Evolutionary conservation across 2,113 vertebrate species (phyloP).

Genomic region (Butorides virescens): DNA sequence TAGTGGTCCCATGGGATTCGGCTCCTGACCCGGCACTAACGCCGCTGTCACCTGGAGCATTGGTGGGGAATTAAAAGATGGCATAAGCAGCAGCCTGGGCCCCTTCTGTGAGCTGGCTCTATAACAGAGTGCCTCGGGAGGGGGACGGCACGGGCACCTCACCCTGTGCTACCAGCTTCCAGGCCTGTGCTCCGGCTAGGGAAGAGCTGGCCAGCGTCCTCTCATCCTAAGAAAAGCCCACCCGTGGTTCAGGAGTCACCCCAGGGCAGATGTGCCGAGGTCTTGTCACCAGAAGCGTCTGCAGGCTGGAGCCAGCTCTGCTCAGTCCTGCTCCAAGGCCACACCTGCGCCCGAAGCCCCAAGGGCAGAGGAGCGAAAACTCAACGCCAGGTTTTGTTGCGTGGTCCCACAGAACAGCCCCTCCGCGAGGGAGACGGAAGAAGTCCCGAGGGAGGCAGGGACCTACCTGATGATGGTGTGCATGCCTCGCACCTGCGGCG

Average conservation of each 20-base stretch:
- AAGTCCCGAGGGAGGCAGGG: not conserved
- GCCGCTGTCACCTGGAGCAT: not conserved
- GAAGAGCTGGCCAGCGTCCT: not conserved
- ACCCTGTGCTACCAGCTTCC: not conserved
- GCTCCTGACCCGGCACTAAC: not conserved
- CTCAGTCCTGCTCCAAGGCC: not conserved
- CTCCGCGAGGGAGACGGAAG: not conserved
- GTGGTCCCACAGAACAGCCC: not conserved
- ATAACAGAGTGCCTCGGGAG: not conserved
- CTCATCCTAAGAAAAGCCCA: rapidly evolving
- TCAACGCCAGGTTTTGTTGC: rapidly evolving
- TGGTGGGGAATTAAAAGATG: not conserved
- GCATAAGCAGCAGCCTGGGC: not conserved
- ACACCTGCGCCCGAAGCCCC: rapidly evolving
- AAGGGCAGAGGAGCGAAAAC: not conserved
- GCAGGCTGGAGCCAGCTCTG: not conserved
- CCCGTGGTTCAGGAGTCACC: not conserved
- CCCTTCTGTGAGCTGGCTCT: not conserved
- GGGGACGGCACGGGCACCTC: not conserved
- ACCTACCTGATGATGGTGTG: constrained; percentile 92
- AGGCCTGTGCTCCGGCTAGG: not conserved
- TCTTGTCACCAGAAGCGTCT: not conserved
- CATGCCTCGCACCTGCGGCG: constrained; percentile 89
- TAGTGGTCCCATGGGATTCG: rapidly evolving
- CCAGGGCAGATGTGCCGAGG: not conserved